phyloP scores from a whole-genome alignment of 2,797 vertebrate genomes.

The Delichon dasypus region DNA sequence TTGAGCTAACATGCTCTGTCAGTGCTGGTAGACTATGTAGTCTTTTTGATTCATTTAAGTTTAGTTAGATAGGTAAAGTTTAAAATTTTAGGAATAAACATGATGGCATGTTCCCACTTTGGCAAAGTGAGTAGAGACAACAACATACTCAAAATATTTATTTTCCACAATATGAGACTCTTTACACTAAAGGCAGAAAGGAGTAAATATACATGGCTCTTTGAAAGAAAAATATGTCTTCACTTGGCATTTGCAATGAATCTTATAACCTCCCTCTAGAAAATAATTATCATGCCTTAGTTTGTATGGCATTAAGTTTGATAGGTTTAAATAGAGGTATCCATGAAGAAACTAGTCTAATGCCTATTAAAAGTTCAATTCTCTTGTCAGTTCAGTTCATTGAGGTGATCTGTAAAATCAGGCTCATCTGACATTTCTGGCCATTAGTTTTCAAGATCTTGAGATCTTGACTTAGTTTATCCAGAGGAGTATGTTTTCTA shows the following conservation, averaged over 20 bases:
- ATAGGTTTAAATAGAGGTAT: neutral
- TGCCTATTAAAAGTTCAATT: neutral
- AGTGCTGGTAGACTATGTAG: neutral
- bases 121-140: neutral
- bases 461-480: neutral
- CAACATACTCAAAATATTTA: neutral
- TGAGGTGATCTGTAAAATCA: neutral
- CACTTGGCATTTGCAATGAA: neutral
- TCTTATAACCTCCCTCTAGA: neutral
- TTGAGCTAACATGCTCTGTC: neutral
- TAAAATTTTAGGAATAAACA: neutral
- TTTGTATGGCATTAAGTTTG: neutral
- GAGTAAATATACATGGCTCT: neutral
- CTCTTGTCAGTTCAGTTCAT: neutral
- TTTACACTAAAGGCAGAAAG: neutral
- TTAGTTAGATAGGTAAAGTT: neutral
- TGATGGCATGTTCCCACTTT: neutral
- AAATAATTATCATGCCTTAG: neutral
- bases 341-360: neutral
- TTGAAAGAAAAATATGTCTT: neutral
- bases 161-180: neutral
- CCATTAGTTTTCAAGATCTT: neutral
- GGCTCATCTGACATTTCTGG: neutral
- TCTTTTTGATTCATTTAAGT: neutral
- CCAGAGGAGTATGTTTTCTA: neutral